A percentile compares a stretch with the other conserved stretches of the same genome.
Conservation (phyloP, 2,888 invertebrate species). For the Cynaeus angustus region DNA sequence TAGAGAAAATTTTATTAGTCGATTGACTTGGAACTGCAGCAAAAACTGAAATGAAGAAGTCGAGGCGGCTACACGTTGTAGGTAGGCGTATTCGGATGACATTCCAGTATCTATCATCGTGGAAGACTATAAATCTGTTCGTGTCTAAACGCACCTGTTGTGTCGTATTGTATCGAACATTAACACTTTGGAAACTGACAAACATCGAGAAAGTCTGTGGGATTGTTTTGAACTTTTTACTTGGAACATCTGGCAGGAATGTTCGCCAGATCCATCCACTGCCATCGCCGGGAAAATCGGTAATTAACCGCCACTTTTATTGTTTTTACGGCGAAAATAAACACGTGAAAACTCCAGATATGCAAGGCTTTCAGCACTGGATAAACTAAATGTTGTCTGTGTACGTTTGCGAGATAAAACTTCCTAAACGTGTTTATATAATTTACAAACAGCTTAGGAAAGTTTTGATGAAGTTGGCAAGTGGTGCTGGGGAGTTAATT, state of each 20-base stretch:
- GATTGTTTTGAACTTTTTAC: constrained; percentile 51
- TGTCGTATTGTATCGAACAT: constrained; percentile 54
- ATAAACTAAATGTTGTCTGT: constrained; percentile 19
- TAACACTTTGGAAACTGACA: constrained; percentile 55
- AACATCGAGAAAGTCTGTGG: constrained; percentile 51
- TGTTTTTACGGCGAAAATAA: constrained; percentile 3
- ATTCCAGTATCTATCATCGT: constrained; percentile 54
- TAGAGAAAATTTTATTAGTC: constrained; percentile 51
- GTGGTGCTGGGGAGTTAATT: constrained; percentile 34
- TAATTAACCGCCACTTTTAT: constrained; percentile 4
- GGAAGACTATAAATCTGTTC: constrained; percentile 53
- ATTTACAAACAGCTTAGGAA: constrained; percentile 42
- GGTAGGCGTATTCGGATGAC: constrained; percentile 53
- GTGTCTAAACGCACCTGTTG: constrained; percentile 55
- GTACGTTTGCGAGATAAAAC: constrained; percentile 32
- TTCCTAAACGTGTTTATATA: constrained; percentile 41
- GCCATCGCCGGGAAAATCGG: constrained; percentile 11
- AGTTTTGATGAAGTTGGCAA: constrained; percentile 40
- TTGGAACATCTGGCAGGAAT: constrained; percentile 52
- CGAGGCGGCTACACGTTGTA: constrained; percentile 39
- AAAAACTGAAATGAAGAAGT: constrained; percentile 46
- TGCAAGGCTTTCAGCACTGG: constrained; percentile 1
- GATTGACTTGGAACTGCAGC: constrained; percentile 16
- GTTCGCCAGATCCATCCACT: constrained; percentile 47
- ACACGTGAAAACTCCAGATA: constrained; percentile 7